These are phyloP conservation scores for Drosophila kepulauana DNA, from an alignment of 1,140 invertebrate species.

Conservation along the genomic window DNA sequence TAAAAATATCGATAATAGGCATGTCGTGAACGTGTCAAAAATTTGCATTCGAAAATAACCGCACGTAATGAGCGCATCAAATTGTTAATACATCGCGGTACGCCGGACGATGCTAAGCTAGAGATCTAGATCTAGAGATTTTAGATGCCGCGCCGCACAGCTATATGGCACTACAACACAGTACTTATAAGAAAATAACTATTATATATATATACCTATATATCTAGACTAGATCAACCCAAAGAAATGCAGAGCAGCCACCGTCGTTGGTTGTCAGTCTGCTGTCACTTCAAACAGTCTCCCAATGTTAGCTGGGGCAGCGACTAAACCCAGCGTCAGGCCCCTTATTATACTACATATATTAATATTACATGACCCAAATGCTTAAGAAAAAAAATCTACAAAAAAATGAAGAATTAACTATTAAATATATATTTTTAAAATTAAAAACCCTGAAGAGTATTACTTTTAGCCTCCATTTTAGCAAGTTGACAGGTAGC, in stretches of 20 bases:
- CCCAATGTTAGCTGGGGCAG: slow-evolving; percentile 34
- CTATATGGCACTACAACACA: slow-evolving; percentile 46
- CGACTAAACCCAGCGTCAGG: slow-evolving; percentile 18
- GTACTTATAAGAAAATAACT: slow-evolving; percentile 57
- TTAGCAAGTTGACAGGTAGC: slow-evolving; percentile 36
- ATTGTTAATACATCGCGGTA: slow-evolving; percentile 93
- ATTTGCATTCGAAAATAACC: slow-evolving; percentile 94
- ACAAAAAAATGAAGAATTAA: slow-evolving; percentile 55
- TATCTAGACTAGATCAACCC: slow-evolving; percentile 63
- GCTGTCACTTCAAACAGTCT: slow-evolving; percentile 31
- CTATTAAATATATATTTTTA: slow-evolving; percentile 71
- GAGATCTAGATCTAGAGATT: slow-evolving; percentile 81
- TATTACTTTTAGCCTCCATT: slow-evolving; percentile 17
- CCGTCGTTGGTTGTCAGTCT: slow-evolving; percentile 36
- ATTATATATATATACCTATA: slow-evolving; percentile 18
- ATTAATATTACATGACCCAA: slow-evolving; percentile 59
- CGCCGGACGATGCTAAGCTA: slow-evolving; percentile 88
- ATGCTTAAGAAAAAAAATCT: slow-evolving; percentile 59
- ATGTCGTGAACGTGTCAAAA: slow-evolving; percentile 93
- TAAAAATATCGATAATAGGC: slow-evolving; percentile 86
- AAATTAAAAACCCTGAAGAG: slow-evolving; percentile 47
- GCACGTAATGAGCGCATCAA: slow-evolving; percentile 95
- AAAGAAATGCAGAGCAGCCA: slow-evolving; percentile 72
- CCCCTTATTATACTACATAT: slow-evolving; percentile 22
- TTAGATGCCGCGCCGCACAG: slow-evolving; percentile 60